Conservation (phyloP, 2,113 vertebrate species). For the Anoplopoma fimbria region DNA sequence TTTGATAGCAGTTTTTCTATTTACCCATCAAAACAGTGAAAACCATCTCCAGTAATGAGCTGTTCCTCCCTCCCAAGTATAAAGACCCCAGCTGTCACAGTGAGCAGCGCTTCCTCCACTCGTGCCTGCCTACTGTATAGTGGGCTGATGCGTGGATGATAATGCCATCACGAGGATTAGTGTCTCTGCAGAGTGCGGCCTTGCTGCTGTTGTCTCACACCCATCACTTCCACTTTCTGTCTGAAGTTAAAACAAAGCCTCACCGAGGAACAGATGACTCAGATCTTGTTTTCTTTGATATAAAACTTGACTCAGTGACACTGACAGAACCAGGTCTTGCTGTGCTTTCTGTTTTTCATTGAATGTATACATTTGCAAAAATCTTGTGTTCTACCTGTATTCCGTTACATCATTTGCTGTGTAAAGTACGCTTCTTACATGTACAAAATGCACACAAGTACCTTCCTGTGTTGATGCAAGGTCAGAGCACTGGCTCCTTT, state of each 20-base stretch:
- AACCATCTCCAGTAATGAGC: constrained; percentile 78
- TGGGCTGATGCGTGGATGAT: constrained; percentile 72
- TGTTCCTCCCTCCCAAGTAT: constrained; percentile 70
- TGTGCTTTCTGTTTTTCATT: constrained; percentile 20
- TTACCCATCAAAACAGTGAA: constrained; percentile 77
- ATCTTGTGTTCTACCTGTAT: background rate
- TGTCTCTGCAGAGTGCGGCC: constrained; percentile 64
- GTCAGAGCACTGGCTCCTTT: constrained; percentile 15
- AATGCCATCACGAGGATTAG: constrained; percentile 75
- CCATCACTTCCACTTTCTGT: constrained; percentile 65
- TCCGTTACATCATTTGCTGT: background rate
- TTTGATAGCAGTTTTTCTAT: constrained; percentile 74
- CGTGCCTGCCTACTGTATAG: constrained; percentile 60
- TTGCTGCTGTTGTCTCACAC: constrained; percentile 58
- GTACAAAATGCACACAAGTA: constrained; percentile 12
- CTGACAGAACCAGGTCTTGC: constrained; percentile 70
- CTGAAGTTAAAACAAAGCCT: constrained; percentile 72
- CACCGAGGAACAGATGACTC: constrained; percentile 59
- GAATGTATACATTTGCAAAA: constrained; percentile 17
- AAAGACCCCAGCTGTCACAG: constrained; percentile 77
- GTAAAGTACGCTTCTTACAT: background rate
- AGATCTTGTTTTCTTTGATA: constrained; percentile 71
- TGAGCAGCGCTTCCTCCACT: constrained; percentile 45
- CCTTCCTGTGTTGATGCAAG: constrained; percentile 1
- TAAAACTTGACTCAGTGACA: constrained; percentile 64